A percentile compares a stretch with the other conserved stretches of the same genome.
These are phyloP conservation scores for Loriculus beryllinus DNA, from an alignment of 2,797 vertebrate genomes.

Conservation along the genomic window DNA sequence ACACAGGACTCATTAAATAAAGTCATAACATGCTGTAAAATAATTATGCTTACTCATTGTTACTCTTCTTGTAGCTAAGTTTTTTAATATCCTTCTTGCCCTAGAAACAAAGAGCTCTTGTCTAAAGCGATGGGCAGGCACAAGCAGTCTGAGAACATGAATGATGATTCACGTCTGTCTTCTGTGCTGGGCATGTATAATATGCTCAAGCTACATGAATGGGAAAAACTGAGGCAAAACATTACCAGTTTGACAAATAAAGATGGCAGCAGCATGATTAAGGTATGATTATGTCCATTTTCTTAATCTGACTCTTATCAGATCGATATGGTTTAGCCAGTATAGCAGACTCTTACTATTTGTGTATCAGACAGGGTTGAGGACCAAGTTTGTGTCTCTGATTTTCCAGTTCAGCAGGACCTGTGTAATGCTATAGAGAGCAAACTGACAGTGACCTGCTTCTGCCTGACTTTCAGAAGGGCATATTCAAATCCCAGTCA, in stretches of 20 bases:
- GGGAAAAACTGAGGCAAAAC: neutral
- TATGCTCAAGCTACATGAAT: neutral
- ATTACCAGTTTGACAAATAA: fast-evolving
- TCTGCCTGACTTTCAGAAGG: neutral
- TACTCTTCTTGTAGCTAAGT: neutral
- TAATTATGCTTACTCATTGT: neutral
- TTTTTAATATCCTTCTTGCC: neutral
- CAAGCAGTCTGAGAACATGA: conserved; percentile 1
- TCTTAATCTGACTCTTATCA: neutral
- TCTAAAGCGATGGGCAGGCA: neutral
- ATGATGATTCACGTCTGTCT: neutral
- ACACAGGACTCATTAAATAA: neutral
- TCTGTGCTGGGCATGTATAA: neutral
- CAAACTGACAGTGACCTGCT: neutral
- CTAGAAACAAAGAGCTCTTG: neutral
- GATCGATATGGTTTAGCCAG: neutral
- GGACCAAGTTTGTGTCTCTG: neutral
- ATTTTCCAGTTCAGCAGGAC: neutral
- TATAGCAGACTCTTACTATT: neutral
- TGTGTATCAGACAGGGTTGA: neutral
- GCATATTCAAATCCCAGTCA: neutral
- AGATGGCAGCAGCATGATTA: neutral
- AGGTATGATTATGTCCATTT: neutral
- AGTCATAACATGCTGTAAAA: neutral
- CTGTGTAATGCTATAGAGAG: neutral